Percentiles rank a stretch among this genome's conserved stretches.
Evolutionary conservation across 2,113 vertebrate genomes (phyloP).

Genomic region (Nesogale talazaci): DNA sequence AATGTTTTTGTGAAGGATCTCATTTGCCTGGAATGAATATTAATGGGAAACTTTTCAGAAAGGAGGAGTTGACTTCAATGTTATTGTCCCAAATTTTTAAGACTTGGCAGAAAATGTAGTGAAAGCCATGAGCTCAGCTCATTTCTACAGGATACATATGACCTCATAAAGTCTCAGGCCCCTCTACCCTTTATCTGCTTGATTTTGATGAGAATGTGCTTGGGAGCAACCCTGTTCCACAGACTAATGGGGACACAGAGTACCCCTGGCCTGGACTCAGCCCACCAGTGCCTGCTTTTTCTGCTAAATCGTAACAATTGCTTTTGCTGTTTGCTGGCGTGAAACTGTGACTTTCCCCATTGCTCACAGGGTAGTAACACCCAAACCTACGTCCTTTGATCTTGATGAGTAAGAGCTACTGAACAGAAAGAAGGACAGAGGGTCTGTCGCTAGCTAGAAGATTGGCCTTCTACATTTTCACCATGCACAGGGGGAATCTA

Average conservation of each 20-base stretch:
- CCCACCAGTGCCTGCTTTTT: slow-evolving; percentile 61
- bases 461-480: slow-evolving; percentile 43
- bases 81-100: slow-evolving; percentile 32
- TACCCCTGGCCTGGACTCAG: background rate
- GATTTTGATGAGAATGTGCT: background rate
- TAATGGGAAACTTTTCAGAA: slow-evolving; percentile 53
- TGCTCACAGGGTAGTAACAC: background rate
- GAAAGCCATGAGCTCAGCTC: slow-evolving; percentile 44
- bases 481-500: slow-evolving; percentile 5
- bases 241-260: background rate
- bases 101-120: slow-evolving; percentile 49
- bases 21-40: slow-evolving; percentile 39
- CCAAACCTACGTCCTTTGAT: slow-evolving; percentile 63
- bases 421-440: slow-evolving; percentile 71
- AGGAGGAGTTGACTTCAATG: slow-evolving; percentile 26
- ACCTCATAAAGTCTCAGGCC: slow-evolving; percentile 28
- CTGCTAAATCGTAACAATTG: slow-evolving; percentile 69
- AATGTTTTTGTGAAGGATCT: slow-evolving; percentile 38
- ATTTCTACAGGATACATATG: slow-evolving; percentile 14
- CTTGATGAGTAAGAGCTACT: slow-evolving; percentile 73
- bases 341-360: slow-evolving; percentile 80
- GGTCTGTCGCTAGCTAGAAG: slow-evolving; percentile 42
- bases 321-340: slow-evolving; percentile 70
- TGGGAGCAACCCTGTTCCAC: background rate
- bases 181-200: background rate